Percentiles rank a stretch among this genome's conserved stretches.
phyloP scores from a whole-genome alignment of 2,888 invertebrate genomes.

The Heliconius ismenius region DNA sequence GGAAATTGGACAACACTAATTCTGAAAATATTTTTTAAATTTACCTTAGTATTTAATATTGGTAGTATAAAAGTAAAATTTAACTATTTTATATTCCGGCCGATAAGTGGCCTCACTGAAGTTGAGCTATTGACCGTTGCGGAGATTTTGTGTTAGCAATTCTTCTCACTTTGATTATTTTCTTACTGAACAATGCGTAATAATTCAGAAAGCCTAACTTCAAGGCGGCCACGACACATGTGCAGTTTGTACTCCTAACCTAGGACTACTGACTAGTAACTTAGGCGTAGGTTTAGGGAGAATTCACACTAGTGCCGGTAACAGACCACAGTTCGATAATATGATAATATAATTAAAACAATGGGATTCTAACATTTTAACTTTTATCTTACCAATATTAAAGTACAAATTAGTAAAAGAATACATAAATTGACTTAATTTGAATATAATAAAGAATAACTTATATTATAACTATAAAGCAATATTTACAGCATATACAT shows the following conservation, averaged over 20 bases:
- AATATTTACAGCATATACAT: slow-evolving; percentile 15
- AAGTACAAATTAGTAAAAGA: neutral
- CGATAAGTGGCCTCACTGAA: too few species aligned
- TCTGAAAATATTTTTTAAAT: neutral
- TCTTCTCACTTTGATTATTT: too few species aligned
- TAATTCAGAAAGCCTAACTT: too few species aligned
- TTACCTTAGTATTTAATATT: neutral
- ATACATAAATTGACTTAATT: neutral
- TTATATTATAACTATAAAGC: neutral
- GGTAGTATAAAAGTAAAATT: neutral
- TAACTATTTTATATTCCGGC: neutral
- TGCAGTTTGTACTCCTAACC: too few species aligned
- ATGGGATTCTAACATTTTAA: neutral
- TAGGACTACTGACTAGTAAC: too few species aligned
- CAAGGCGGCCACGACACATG: too few species aligned
- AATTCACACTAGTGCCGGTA: neutral
- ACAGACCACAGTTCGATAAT: neutral
- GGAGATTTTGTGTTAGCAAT: too few species aligned
- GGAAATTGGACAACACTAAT: neutral
- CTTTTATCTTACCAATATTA: slow-evolving; percentile 22
- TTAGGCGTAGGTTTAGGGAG: too few species aligned
- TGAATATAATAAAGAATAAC: neutral
- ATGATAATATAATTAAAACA: neutral
- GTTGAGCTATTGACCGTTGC: too few species aligned
- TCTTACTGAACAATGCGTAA: too few species aligned